Percentiles rank a stretch among this genome's conserved stretches.
phyloP scores from a whole-genome alignment of 2,888 invertebrate species.

The Tenthredo mesomela region DNA sequence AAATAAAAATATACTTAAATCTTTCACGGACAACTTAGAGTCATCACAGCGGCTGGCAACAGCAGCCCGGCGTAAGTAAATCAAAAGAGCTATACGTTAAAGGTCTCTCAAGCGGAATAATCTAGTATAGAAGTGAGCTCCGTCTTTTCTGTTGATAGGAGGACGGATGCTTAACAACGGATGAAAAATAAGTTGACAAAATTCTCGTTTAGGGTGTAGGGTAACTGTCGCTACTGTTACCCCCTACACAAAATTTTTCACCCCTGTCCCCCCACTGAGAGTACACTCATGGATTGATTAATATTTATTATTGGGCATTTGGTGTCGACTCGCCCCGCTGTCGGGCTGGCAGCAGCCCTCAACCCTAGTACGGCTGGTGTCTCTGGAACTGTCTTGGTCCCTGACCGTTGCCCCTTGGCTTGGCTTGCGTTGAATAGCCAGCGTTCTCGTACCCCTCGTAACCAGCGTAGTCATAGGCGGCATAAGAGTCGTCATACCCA shows the following conservation, averaged over 20 bases:
- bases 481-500: constrained; percentile 76
- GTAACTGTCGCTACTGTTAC: neutral
- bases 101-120: constrained; percentile 21
- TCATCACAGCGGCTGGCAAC: neutral
- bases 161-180: constrained; percentile 10
- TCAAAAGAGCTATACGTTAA: constrained; percentile 33
- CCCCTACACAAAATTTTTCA: neutral
- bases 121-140: constrained; percentile 14
- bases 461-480: constrained; percentile 76
- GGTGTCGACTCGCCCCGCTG: constrained; percentile 11
- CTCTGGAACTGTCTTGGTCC: constrained; percentile 77
- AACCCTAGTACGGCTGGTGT: constrained; percentile 76
- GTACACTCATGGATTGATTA: constrained; percentile 36
- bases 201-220: neutral
- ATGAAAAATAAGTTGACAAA: constrained; percentile 34
- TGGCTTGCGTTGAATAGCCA: constrained; percentile 70
- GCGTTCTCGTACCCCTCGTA: constrained; percentile 75
- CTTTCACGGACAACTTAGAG: constrained; percentile 2
- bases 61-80: constrained; percentile 42
- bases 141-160: neutral
- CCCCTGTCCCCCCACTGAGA: neutral
- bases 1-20: constrained; percentile 33
- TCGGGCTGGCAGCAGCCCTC: constrained; percentile 2
- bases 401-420: constrained; percentile 75
- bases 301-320: constrained; percentile 32